Evolutionary conservation across 2,113 vertebrate genomes (phyloP), one percentile per base, ranked within the genome.

Genomic region (Gavialis gangeticus): DNA sequence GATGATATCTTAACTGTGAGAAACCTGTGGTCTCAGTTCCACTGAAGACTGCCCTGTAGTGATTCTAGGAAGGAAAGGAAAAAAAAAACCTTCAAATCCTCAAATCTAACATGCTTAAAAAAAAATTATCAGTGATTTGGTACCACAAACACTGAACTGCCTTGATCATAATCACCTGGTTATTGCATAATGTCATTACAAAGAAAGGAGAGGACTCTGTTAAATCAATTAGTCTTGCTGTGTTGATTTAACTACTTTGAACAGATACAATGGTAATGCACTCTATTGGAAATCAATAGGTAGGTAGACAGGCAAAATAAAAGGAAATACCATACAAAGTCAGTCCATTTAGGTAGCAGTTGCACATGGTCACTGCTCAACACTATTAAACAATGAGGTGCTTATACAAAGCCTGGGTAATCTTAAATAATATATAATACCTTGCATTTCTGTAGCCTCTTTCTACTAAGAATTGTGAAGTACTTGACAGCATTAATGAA

Each of bases 61-160:
- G 75, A 82, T 85, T 69, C 34, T 0, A 46, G 46, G 46, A 46
- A 46, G 46, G 46, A 46, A 46, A 46, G 46, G 46, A 9, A 9
- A 9, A 46, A 46, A 46, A 46, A 46, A 46, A 46, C 7, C 46
- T 46, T 46, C 46, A 46, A 9, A 46, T 46, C 46, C 46, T 46
- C 46, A 46, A 46, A 46, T 46, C 46, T 46, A 46, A 46, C 46
- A 46, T 46, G 46, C 83, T 27, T 75, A 12, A 92, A 58, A 46
- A 46, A 75, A 93, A 14, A 69, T 93, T 82, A 90, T 96, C 84
- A 66, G 34, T 77, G 79, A 88, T 91, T 46, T 89, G 83, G 91
- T 85, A 92, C 55, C 28, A 77, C 14, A 91, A 94, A 91, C 55
- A 64, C 85, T 86, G 60, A 58, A 71, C 84, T 12, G 25, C 69